Percentiles rank a stretch among this genome's conserved stretches.
Evolutionary conservation across 1,140 invertebrate species (phyloP).

Genomic region (Psix sp.): DNA sequence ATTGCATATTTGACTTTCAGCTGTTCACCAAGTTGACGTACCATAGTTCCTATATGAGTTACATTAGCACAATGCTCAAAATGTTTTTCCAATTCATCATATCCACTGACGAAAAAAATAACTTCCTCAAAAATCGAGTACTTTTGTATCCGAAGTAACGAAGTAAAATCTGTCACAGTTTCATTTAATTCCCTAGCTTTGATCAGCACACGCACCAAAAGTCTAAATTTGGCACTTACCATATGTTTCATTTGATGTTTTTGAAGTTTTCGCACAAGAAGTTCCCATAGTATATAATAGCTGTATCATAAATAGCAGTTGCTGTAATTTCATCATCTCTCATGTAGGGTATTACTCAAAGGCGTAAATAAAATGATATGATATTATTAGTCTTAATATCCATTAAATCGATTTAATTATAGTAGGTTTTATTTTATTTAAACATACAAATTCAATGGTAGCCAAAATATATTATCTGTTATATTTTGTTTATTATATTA

Average conservation of each 20-base stretch:
- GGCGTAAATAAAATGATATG: too few species aligned
- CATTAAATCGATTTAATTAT: too few species aligned
- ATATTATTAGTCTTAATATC: too few species aligned
- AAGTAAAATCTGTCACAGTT: conserved; percentile 4
- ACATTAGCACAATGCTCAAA: conserved; percentile 13
- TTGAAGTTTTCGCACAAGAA: conserved; percentile 22
- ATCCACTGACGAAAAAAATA: conserved; percentile 4
- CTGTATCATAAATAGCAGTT: conserved; percentile 1
- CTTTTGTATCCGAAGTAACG: not conserved
- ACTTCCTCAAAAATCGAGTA: conserved; percentile 15
- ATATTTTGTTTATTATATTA: too few species aligned
- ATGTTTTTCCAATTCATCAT: conserved; percentile 1
- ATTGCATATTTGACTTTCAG: conserved; percentile 21
- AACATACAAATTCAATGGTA: too few species aligned
- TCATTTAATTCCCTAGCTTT: conserved; percentile 4
- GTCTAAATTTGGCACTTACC: conserved; percentile 17
- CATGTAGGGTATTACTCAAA: not conserved
- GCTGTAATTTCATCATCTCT: conserved; percentile 6
- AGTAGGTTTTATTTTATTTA: too few species aligned
- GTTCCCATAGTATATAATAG: conserved; percentile 10
- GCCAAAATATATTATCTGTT: too few species aligned
- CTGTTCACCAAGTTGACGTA: conserved; percentile 7
- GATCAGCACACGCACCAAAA: conserved; percentile 10
- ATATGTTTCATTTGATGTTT: conserved; percentile 3
- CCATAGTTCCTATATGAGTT: conserved; percentile 19